These are phyloP conservation scores for Diloba caeruleocephala DNA, from an alignment of 2,888 invertebrate genomes.

Conservation along the genomic window DNA sequence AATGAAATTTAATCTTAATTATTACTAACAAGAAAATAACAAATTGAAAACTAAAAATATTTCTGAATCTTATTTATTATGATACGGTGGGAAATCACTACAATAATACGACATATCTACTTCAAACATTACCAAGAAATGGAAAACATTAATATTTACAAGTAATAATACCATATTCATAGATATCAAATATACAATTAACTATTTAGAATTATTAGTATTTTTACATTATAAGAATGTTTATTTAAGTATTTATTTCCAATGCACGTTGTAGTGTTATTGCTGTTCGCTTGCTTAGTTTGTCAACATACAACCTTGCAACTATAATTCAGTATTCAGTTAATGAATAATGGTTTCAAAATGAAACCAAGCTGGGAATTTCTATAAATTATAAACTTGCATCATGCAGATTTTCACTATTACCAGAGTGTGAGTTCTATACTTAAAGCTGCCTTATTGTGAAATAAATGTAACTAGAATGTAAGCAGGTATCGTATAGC, in stretches of 20 bases:
- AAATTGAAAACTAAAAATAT: conserved; percentile 37
- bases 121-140: conserved; percentile 38
- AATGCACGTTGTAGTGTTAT: conserved; percentile 14
- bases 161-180: conserved; percentile 22
- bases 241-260: conserved; percentile 30
- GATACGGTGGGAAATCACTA: conserved; percentile 61
- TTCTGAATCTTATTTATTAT: conserved; percentile 48
- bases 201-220: conserved; percentile 8
- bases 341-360: conserved; percentile 3
- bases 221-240: conserved; percentile 48
- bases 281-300: not conserved
- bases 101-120: conserved; percentile 38
- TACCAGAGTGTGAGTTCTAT: not conserved
- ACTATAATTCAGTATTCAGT: conserved; percentile 3
- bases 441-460: conserved; percentile 55
- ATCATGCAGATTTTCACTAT: conserved; percentile 1
- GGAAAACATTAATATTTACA: conserved; percentile 40
- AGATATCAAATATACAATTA: conserved; percentile 41
- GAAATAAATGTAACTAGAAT: conserved; percentile 35
- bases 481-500: conserved; percentile 19
- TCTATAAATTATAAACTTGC: conserved; percentile 10
- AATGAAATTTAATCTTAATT: conserved; percentile 17
- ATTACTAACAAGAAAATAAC: conserved; percentile 23
- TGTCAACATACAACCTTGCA: not conserved
- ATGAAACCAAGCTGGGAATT: not conserved